Evolutionary conservation across 2,888 invertebrate genomes (phyloP).

Genomic region (Mesorhabditis belari): DNA sequence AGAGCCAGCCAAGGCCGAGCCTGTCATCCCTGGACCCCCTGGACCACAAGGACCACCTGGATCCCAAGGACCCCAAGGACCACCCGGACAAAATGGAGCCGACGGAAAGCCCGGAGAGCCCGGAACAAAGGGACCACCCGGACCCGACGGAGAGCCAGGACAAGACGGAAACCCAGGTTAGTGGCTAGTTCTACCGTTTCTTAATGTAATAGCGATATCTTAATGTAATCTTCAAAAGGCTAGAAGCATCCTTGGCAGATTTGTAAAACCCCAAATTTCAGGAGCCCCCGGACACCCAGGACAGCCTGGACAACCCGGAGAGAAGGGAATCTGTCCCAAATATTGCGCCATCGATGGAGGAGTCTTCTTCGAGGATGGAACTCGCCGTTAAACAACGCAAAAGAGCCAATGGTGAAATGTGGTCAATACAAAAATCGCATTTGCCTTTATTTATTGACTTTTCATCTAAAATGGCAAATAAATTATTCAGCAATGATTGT

Average conservation of each 20-base stretch:
- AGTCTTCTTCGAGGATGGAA: constrained; percentile 53
- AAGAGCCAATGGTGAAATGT: no score
- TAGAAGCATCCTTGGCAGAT: constrained; percentile 5
- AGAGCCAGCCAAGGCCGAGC: constrained; percentile 25
- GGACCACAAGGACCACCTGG: constrained; percentile 34
- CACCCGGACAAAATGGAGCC: constrained; percentile 31
- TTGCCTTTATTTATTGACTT: constrained; percentile 17
- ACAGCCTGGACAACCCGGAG: constrained; percentile 30
- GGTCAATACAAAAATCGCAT: no score
- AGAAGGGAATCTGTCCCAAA: constrained; percentile 41
- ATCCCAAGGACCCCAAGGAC: constrained; percentile 36
- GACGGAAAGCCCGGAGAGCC: constrained; percentile 36
- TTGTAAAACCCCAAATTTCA: no score
- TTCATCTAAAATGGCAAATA: constrained; percentile 9
- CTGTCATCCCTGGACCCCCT: constrained; percentile 38
- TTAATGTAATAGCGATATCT: no score
- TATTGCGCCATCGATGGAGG: constrained; percentile 38
- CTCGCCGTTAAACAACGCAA: constrained; percentile 37
- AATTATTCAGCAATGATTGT: no score
- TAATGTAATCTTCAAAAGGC: constrained; percentile 6
- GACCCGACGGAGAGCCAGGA: constrained; percentile 34
- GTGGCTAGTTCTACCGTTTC: no score
- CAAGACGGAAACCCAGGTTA: constrained; percentile 29
- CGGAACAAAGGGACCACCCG: constrained; percentile 31
- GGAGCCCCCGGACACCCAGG: constrained; percentile 36